Evolutionary conservation across 1,140 invertebrate species (phyloP).

Genomic region (Dinoponera quadriceps): DNA sequence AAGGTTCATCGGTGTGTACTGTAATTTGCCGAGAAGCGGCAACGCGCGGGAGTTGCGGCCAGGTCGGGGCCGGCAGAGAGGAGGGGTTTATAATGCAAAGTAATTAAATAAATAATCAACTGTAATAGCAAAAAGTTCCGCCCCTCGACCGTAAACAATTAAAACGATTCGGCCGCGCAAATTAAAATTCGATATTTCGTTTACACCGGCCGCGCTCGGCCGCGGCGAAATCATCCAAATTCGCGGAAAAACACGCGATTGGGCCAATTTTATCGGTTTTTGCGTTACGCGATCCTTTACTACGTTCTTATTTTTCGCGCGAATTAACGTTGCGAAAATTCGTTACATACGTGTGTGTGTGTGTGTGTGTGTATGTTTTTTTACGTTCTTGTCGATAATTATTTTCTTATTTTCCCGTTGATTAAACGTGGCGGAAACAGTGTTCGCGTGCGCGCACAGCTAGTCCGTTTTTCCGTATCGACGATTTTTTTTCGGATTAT

Average conservation of each 20-base stretch:
- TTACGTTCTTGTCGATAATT: constrained; percentile 44
- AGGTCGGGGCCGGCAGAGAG: too few relatives aligned
- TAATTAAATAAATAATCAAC: constrained; percentile 64
- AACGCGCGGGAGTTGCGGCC: too few relatives aligned
- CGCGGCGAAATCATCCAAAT: constrained; percentile 47
- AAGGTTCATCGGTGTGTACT: constrained; percentile 56
- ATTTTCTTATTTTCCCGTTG: constrained; percentile 55
- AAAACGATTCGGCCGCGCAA: constrained; percentile 59
- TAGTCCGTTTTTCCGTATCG: constrained; percentile 3
- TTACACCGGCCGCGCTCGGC: constrained; percentile 25
- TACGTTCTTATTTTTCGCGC: constrained; percentile 49
- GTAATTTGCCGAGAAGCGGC: constrained; percentile 44
- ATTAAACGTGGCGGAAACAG: constrained; percentile 42
- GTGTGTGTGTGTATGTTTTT: neutral
- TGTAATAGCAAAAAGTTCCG: constrained; percentile 60
- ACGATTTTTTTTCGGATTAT: constrained; percentile 22
- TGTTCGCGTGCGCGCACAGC: neutral
- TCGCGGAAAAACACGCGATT: constrained; percentile 53
- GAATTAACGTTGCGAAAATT: constrained; percentile 48
- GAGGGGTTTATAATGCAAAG: constrained; percentile 46
- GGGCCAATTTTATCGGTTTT: constrained; percentile 51
- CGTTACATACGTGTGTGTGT: neutral
- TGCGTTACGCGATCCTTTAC: constrained; percentile 41
- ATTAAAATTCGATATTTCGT: constrained; percentile 62
- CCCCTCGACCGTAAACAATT: constrained; percentile 54